These are phyloP conservation scores for Loris lydekkerianus DNA, from an alignment of 2,797 vertebrate species.

Conservation along the genomic window DNA sequence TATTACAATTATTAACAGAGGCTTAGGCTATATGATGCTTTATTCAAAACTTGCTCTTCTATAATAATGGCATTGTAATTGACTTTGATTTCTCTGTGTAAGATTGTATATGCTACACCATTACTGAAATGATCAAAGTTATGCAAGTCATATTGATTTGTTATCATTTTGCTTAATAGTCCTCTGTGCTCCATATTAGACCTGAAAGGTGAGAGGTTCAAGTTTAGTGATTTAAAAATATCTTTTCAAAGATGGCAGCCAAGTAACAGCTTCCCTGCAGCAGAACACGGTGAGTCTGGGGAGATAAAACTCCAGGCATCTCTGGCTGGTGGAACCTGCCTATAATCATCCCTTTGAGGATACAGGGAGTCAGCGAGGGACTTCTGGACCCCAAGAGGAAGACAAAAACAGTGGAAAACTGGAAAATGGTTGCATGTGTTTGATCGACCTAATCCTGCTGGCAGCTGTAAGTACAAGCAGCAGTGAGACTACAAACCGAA, in stretches of 20 bases:
- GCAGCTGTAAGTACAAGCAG: too few species aligned
- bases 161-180: background rate
- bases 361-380: too few species aligned
- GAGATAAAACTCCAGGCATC: too few species aligned
- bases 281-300: too few species aligned
- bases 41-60: slow-evolving; percentile 6
- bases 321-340: too few species aligned
- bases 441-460: too few species aligned
- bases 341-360: too few species aligned
- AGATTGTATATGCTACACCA: background rate
- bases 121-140: slow-evolving; percentile 9
- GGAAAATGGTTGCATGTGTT: too few species aligned
- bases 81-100: slow-evolving; percentile 4
- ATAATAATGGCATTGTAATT: background rate
- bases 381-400: too few species aligned
- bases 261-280: too few species aligned
- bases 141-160: background rate
- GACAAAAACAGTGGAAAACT: too few species aligned
- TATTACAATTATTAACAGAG: background rate
- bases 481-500: too few species aligned
- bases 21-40: background rate
- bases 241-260: background rate
- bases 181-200: background rate
- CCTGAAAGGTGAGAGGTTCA: background rate
- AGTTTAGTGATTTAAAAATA: background rate